Conservation (phyloP, 2,113 vertebrate species). For the Eubucco bourcierii region DNA sequence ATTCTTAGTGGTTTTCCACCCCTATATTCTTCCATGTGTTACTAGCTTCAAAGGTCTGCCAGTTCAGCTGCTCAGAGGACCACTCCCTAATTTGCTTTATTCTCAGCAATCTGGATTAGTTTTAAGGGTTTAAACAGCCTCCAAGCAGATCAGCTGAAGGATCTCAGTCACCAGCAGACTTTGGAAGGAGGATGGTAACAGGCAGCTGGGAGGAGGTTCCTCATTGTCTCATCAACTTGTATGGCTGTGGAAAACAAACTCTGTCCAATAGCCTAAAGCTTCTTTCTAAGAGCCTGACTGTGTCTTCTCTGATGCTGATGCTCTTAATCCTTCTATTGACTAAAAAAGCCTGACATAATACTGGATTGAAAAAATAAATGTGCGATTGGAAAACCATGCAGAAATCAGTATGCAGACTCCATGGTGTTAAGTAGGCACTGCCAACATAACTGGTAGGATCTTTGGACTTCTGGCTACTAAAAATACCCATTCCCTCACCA, state of each 20-base stretch:
- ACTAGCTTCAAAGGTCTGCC: conserved; percentile 2
- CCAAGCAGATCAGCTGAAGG: not conserved
- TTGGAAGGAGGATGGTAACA: conserved; percentile 18
- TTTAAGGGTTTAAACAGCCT: not conserved
- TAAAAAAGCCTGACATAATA: not conserved
- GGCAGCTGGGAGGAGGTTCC: not conserved
- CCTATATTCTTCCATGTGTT: not conserved
- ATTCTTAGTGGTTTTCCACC: not conserved
- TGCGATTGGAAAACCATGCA: not conserved
- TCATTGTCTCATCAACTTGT: not conserved
- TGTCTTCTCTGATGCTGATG: not conserved
- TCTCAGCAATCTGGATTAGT: not conserved
- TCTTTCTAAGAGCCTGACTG: not conserved
- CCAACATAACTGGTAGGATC: not conserved
- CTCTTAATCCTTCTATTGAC: not conserved
- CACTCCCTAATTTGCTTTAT: not conserved
- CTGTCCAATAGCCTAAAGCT: conserved; percentile 24
- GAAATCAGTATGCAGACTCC: not conserved
- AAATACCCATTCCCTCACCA: not conserved
- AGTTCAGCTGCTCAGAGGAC: not conserved
- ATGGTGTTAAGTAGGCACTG: not conserved
- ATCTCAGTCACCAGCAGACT: not conserved
- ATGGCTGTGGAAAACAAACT: not conserved
- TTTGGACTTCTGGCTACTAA: not conserved
- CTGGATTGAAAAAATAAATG: not conserved